These are phyloP conservation scores for Pseudachorutes palmiensis DNA, from an alignment of 1,140 invertebrate species.

Conservation along the genomic window DNA sequence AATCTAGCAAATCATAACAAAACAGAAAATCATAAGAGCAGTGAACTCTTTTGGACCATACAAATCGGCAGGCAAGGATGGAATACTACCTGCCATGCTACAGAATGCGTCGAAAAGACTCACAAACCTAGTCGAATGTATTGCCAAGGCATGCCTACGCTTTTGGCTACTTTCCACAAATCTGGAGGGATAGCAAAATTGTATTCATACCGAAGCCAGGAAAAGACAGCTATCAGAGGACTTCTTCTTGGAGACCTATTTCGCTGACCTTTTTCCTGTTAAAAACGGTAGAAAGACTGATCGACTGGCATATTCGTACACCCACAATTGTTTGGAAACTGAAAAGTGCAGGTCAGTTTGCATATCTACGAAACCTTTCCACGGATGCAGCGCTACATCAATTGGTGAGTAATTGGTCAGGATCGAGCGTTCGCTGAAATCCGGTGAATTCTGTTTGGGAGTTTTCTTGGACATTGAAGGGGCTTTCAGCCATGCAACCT, in stretches of 20 bases:
- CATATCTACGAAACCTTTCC: constrained; percentile 8
- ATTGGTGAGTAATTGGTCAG: constrained; percentile 4
- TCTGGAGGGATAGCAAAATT: constrained; percentile 15
- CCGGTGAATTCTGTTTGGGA: not conserved
- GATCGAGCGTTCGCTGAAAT: constrained; percentile 18
- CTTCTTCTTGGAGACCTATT: constrained; percentile 22
- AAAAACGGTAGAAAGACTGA: constrained; percentile 22
- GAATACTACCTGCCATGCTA: constrained; percentile 23
- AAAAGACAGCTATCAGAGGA: constrained; percentile 17
- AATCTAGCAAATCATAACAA: not conserved
- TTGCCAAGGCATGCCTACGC: constrained; percentile 20
- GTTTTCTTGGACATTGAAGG: constrained; percentile 28
- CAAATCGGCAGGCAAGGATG: constrained; percentile 26
- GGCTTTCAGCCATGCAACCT: constrained; percentile 21
- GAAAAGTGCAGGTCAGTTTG: not conserved
- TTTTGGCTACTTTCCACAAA: constrained; percentile 19
- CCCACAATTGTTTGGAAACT: not conserved
- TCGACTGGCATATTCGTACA: constrained; percentile 22
- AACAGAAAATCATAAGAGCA: constrained; percentile 8
- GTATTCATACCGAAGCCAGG: constrained; percentile 30
- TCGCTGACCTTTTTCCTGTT: constrained; percentile 28
- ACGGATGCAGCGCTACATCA: constrained; percentile 26
- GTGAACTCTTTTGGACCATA: constrained; percentile 16
- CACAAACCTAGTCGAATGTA: not conserved
- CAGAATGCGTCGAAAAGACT: not conserved